Conservation (phyloP, 2,797 vertebrate genomes). For the Mallotus villosus region DNA sequence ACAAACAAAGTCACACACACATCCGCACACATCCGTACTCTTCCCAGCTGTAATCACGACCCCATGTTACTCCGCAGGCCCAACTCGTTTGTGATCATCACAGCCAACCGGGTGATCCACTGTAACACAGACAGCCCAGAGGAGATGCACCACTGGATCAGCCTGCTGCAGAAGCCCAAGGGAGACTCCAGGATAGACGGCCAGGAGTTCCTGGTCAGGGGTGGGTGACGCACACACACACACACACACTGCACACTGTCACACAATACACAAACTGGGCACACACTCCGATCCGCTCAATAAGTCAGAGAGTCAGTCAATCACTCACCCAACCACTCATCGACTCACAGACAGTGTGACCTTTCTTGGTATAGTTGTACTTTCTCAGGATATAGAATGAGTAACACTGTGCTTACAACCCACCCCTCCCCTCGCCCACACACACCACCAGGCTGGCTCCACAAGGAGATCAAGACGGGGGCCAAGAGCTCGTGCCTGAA, state of each 20-base stretch:
- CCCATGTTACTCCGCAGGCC: constrained; percentile 57
- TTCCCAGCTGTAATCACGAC: neutral
- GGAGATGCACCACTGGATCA: constrained; percentile 90
- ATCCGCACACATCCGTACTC: no score
- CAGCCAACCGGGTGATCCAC: constrained; percentile 85
- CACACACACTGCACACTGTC: neutral
- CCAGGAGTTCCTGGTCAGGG: constrained; percentile 83
- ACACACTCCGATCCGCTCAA: neutral
- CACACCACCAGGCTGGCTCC: constrained; percentile 83
- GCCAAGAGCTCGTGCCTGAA: constrained; percentile 87
- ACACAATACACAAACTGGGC: neutral
- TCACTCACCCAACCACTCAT: neutral
- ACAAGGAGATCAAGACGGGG: constrained; percentile 89
- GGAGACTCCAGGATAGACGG: constrained; percentile 81
- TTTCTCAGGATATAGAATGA: neutral
- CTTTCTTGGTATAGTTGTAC: neutral
- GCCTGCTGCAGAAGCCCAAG: constrained; percentile 84
- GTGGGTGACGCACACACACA: constrained; percentile 45
- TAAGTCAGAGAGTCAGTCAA: neutral
- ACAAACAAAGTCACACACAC: no score
- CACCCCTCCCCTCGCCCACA: neutral
- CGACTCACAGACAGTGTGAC: neutral
- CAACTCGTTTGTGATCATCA: constrained; percentile 87
- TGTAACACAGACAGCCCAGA: constrained; percentile 85
- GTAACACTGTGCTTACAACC: neutral